Evolutionary conservation across 37 sponge, comb jelly and placozoan genomes (phyloP).

Genomic region (Chondrilla cf. caribensis): DNA sequence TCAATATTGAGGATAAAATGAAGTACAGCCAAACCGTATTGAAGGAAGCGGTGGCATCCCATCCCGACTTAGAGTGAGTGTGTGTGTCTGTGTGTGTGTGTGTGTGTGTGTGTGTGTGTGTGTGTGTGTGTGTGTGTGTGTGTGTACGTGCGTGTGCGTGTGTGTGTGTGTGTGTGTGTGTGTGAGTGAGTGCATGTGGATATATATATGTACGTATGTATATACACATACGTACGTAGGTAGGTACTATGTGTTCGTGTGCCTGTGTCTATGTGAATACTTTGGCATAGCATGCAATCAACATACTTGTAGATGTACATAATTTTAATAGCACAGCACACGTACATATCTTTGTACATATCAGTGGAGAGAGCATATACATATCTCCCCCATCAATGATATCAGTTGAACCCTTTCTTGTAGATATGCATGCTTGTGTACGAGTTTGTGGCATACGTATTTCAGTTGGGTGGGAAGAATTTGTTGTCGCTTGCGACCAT

Average conservation of each 20-base stretch:
- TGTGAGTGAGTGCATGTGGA: constrained; percentile 27
- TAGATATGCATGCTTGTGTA: no score
- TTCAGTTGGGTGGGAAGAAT: no score
- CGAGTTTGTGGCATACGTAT: no score
- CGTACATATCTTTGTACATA: no score
- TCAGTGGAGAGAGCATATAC: no score
- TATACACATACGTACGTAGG: constrained; percentile 22
- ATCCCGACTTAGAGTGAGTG: constrained; percentile 72
- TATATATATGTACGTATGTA: constrained; percentile 33
- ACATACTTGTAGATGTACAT: neutral
- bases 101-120: constrained; percentile 13
- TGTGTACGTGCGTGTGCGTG: constrained; percentile 31
- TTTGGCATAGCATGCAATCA: neutral
- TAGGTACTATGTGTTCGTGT: neutral
- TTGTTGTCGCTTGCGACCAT: no score
- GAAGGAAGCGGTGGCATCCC: constrained; percentile 49
- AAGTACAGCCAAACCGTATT: constrained; percentile 42
- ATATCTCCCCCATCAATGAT: no score
- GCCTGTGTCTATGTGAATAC: constrained; percentile 15
- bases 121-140: constrained; percentile 27
- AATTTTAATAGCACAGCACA: no score
- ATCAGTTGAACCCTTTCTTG: no score
- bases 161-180: constrained; percentile 46
- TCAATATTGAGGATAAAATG: constrained; percentile 32
- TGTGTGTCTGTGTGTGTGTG: neutral